Conservation (phyloP, 2,113 vertebrate species). For the Myrmecophaga tridactyla region DNA sequence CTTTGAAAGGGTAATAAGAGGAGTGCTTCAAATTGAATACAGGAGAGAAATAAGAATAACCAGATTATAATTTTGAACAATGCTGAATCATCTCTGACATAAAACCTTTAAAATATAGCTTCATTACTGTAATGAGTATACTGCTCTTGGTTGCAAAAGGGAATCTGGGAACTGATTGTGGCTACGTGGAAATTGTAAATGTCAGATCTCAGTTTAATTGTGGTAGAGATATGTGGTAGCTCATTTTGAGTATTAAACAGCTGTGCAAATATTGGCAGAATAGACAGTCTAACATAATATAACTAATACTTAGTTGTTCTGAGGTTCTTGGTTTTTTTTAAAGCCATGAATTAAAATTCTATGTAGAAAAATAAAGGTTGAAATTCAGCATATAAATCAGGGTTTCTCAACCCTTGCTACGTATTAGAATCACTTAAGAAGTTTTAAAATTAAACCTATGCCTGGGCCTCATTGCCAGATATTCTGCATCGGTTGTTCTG, state of each 20-base stretch:
- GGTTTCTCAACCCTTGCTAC: conserved; percentile 3
- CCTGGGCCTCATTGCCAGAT: neutral
- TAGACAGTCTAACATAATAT: conserved; percentile 64
- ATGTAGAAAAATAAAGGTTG: conserved; percentile 48
- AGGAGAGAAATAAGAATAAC: conserved; percentile 50
- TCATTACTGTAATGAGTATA: conserved; percentile 57
- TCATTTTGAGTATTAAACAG: conserved; percentile 60
- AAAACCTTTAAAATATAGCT: conserved; percentile 32
- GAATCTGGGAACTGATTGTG: conserved; percentile 36
- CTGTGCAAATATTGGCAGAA: conserved; percentile 75
- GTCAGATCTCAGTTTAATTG: conserved; percentile 71
- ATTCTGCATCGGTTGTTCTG: neutral
- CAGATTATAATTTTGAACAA: conserved; percentile 38
- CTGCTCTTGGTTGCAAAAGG: neutral
- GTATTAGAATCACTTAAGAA: neutral
- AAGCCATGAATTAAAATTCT: conserved; percentile 28
- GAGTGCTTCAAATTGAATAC: conserved; percentile 42
- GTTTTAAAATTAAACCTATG: neutral
- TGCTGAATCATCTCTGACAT: neutral
- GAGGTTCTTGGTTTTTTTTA: conserved; percentile 4
- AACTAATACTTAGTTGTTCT: conserved; percentile 52
- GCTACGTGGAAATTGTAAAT: conserved; percentile 69
- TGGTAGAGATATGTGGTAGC: conserved; percentile 70
- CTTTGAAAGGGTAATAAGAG: neutral
- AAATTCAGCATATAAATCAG: neutral